phyloP scores from a whole-genome alignment of 2,888 invertebrate species.

The Idaea aversata region DNA sequence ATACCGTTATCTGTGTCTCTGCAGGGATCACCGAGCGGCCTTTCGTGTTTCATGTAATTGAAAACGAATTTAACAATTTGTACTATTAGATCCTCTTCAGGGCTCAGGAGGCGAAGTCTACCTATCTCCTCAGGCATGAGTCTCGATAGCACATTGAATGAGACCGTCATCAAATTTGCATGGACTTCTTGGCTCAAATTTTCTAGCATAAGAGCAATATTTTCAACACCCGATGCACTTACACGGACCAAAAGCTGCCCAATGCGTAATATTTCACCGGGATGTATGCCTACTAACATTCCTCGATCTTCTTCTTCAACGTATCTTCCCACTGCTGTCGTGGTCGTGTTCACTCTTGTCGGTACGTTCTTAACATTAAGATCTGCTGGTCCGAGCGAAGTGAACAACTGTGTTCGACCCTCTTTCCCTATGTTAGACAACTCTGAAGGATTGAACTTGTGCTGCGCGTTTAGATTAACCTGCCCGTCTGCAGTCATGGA shows the following conservation, averaged over 20 bases:
- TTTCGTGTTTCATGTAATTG: slow-evolving; percentile 62
- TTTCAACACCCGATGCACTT: slow-evolving; percentile 61
- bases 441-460: slow-evolving; percentile 64
- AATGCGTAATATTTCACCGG: slow-evolving; percentile 65
- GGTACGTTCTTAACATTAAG: slow-evolving; percentile 50
- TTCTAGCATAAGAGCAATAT: slow-evolving; percentile 55
- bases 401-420: slow-evolving; percentile 57
- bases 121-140: slow-evolving; percentile 63
- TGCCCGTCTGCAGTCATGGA: slow-evolving; percentile 71
- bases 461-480: slow-evolving; percentile 67
- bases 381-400: slow-evolving; percentile 53
- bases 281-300: slow-evolving; percentile 58
- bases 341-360: slow-evolving; percentile 44
- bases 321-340: slow-evolving; percentile 42
- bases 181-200: slow-evolving; percentile 63
- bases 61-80: slow-evolving; percentile 70
- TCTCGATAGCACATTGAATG: slow-evolving; percentile 58
- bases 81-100: slow-evolving; percentile 65
- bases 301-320: slow-evolving; percentile 44
- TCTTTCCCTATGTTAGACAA: slow-evolving; percentile 54
- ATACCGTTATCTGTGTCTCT: slow-evolving; percentile 58
- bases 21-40: slow-evolving; percentile 59
- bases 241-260: slow-evolving; percentile 58
- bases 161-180: slow-evolving; percentile 63
- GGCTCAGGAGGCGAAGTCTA: slow-evolving; percentile 55